phyloP scores from a whole-genome alignment of 2,888 invertebrate species.

The Callinectes sapidus region DNA sequence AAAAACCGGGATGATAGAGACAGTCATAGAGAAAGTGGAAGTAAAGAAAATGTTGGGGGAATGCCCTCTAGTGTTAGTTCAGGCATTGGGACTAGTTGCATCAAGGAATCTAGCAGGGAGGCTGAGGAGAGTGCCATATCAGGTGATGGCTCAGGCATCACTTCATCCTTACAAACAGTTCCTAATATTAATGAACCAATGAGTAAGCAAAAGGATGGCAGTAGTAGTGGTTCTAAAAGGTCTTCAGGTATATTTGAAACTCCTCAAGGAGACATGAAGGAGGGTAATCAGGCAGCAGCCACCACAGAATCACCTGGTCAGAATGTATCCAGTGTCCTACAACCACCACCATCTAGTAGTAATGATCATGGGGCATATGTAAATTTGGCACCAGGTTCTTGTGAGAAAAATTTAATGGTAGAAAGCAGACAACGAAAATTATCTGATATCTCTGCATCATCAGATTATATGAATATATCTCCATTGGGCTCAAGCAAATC shows the following conservation, averaged over 20 bases:
- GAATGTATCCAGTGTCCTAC: not conserved
- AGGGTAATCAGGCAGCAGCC: conserved; percentile 45
- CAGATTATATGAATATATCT: conserved; percentile 64
- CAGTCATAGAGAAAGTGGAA: conserved; percentile 48
- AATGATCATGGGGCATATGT: conserved; percentile 61
- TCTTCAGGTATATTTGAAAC: conserved; percentile 55
- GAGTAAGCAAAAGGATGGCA: conserved; percentile 43
- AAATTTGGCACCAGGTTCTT: conserved; percentile 50
- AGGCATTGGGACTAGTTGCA: conserved; percentile 63
- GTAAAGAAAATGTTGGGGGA: conserved; percentile 55
- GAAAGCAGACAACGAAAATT: conserved; percentile 58
- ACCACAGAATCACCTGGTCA: conserved; percentile 33
- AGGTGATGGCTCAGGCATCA: conserved; percentile 42
- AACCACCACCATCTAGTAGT: conserved; percentile 2
- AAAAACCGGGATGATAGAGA: conserved; percentile 68
- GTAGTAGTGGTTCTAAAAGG: conserved; percentile 45
- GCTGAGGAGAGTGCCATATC: conserved; percentile 66
- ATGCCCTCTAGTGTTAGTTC: conserved; percentile 56
- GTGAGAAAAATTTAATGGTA: conserved; percentile 43
- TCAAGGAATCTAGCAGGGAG: conserved; percentile 60
- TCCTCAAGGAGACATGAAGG: conserved; percentile 47
- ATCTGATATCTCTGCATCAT: conserved; percentile 50
- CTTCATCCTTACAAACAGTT: conserved; percentile 57
- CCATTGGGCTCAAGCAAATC: conserved; percentile 50
- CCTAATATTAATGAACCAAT: conserved; percentile 54